Evolutionary conservation across 2,113 vertebrate species (phyloP).

Genomic region (Equus quagga): DNA sequence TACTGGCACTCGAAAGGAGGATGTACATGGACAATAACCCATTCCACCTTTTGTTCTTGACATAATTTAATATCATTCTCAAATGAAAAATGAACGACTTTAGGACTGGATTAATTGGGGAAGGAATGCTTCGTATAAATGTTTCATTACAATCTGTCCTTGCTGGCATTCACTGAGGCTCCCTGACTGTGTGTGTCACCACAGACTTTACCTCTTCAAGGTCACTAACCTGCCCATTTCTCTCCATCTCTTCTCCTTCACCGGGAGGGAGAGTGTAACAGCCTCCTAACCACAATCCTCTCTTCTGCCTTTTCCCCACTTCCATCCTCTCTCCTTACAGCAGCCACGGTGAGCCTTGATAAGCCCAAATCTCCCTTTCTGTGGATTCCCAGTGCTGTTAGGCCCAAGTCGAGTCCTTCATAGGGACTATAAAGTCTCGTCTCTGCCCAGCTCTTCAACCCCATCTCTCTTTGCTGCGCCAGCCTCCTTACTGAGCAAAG

Average conservation of each 20-base stretch:
- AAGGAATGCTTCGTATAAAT: background rate
- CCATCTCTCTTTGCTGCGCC: background rate
- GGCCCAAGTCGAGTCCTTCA: background rate
- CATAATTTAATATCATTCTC: background rate
- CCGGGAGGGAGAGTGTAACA: background rate
- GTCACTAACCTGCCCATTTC: background rate
- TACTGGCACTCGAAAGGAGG: background rate
- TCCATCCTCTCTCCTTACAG: background rate
- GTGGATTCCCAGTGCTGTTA: background rate
- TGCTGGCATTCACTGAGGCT: background rate
- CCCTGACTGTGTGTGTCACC: background rate
- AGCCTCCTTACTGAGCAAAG: background rate
- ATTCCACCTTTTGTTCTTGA: background rate
- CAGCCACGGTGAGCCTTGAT: background rate
- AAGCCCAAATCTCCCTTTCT: background rate
- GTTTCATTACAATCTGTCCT: background rate
- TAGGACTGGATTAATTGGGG: background rate
- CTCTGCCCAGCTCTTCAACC: background rate
- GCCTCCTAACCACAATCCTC: too few species aligned
- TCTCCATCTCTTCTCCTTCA: background rate
- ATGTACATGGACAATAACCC: background rate
- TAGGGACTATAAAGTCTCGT: too few species aligned
- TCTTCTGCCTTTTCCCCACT: fast-evolving
- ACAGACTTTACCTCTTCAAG: background rate
- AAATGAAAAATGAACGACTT: background rate